phyloP scores from a whole-genome alignment of 2,797 vertebrate species.

The Acrossocheilus wenchowensis region DNA sequence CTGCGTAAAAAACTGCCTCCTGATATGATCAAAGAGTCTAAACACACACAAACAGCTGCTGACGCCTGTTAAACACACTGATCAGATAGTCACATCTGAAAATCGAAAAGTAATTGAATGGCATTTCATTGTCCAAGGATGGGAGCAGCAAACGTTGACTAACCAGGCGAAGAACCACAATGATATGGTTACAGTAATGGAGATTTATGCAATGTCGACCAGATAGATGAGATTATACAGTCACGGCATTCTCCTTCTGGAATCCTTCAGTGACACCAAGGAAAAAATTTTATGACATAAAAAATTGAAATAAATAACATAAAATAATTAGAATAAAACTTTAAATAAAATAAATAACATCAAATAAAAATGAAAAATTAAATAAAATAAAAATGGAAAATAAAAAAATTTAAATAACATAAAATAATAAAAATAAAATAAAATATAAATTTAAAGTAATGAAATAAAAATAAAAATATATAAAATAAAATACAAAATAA shows the following conservation, averaged over 20 bases:
- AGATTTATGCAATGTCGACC: slow-evolving; percentile 6
- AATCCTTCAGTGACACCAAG: background rate
- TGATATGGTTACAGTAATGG: background rate
- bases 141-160: background rate
- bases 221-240: slow-evolving; percentile 10
- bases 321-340: background rate
- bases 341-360: background rate
- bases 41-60: background rate
- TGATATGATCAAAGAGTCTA: slow-evolving; percentile 22
- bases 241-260: background rate
- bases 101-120: slow-evolving; percentile 1
- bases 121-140: background rate
- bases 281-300: background rate
- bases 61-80: slow-evolving; percentile 2
- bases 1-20: slow-evolving; percentile 1
- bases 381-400: background rate
- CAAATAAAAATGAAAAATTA: background rate
- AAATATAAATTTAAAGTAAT: background rate
- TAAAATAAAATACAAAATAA: background rate
- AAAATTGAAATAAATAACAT: background rate
- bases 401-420: background rate
- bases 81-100: background rate
- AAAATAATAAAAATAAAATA: background rate
- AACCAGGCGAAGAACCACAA: background rate
- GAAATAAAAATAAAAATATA: background rate